These are phyloP conservation scores for Bruchidius siliquastri DNA, from an alignment of 2,888 invertebrate species.

Conservation along the genomic window DNA sequence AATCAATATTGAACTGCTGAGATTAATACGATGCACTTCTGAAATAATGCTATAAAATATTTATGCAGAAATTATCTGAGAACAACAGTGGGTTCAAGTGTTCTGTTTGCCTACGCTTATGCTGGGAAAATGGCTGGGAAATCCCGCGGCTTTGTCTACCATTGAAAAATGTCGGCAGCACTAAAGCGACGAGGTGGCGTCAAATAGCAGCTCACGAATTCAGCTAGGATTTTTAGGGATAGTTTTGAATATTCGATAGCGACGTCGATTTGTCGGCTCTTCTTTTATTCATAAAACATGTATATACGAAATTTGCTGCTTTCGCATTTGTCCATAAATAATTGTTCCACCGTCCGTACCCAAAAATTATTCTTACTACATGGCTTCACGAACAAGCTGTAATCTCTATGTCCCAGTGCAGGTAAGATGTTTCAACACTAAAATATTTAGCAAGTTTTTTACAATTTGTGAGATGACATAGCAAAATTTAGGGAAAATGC, in stretches of 20 bases:
- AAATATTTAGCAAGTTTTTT: no score
- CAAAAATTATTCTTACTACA: no score
- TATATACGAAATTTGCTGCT: neutral
- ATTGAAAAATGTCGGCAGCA: neutral
- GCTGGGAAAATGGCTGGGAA: neutral
- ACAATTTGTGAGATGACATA: no score
- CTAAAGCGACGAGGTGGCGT: neutral
- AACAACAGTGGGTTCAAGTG: neutral
- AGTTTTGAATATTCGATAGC: neutral
- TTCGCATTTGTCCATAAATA: neutral
- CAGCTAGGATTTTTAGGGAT: neutral
- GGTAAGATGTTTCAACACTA: no score
- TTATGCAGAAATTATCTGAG: no score
- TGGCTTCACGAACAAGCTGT: no score
- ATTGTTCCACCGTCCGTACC: no score
- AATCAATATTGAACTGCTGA: no score
- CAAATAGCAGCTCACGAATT: neutral
- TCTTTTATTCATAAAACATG: neutral
- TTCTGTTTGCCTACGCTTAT: neutral
- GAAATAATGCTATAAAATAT: no score
- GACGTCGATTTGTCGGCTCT: neutral
- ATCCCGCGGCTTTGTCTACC: neutral
- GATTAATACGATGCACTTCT: no score
- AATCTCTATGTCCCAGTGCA: no score
- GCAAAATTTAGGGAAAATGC: no score